A percentile compares a stretch with the other conserved stretches of the same genome.
These are phyloP conservation scores for Eonycteris spelaea DNA, from an alignment of 2,113 vertebrate genomes.

Conservation along the genomic window DNA sequence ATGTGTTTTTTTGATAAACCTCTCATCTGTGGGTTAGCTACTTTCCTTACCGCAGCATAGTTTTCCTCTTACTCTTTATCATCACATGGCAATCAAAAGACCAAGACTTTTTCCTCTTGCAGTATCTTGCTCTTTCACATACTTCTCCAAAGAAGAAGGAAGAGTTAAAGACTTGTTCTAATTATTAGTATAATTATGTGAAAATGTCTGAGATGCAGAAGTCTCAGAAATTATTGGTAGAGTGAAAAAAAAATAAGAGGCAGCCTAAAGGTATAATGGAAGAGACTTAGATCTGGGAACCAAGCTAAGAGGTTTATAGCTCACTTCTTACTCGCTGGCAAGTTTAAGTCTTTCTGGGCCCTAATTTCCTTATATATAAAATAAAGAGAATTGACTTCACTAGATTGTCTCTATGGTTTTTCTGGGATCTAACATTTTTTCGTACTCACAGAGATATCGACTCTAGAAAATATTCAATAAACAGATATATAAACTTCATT, in stretches of 20 bases:
- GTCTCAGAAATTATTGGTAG: not conserved
- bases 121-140: not conserved
- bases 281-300: not conserved
- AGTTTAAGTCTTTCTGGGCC: not conserved
- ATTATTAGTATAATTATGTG: not conserved
- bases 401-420: not conserved
- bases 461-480: constrained; percentile 13
- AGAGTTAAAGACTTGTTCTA: not conserved
- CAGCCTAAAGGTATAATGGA: not conserved
- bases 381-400: not conserved
- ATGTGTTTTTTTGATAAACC: constrained; percentile 63
- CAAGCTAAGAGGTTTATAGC: not conserved
- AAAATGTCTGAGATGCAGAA: not conserved
- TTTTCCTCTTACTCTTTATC: constrained; percentile 71
- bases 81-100: constrained; percentile 73
- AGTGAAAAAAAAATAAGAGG: not conserved
- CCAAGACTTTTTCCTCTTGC: constrained; percentile 47
- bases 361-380: not conserved
- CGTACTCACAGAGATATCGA: not conserved
- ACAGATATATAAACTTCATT: not conserved
- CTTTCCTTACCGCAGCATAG: constrained; percentile 76
- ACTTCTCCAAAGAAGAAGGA: not conserved
- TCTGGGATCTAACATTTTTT: not conserved
- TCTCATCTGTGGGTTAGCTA: constrained; percentile 61
- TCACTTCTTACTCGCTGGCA: not conserved